phyloP scores from a whole-genome alignment of 1,140 invertebrate genomes.

The Atta texana region DNA sequence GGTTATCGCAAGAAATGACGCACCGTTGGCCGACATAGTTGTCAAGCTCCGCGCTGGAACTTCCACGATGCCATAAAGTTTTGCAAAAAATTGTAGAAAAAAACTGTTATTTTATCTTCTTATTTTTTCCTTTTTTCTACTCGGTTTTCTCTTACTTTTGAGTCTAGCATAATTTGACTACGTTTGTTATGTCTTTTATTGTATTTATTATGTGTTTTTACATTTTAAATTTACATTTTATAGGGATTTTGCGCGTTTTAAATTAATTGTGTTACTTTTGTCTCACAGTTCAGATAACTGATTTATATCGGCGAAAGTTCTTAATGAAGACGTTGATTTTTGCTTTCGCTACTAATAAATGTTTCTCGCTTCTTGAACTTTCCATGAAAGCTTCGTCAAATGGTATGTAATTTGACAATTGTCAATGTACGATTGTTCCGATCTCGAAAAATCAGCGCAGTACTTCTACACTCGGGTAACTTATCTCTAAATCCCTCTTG shows the following conservation, averaged over 20 bases:
- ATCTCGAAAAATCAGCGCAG: conserved; percentile 17
- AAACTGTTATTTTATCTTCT: conserved; percentile 16
- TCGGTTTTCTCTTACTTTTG: background rate
- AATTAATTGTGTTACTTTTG: conserved; percentile 23
- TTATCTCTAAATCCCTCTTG: conserved; percentile 40
- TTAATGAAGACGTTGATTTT: background rate
- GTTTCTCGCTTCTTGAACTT: background rate
- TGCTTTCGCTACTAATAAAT: background rate
- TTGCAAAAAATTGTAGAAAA: conserved; percentile 43
- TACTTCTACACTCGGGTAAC: conserved; percentile 6
- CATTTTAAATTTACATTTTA: conserved; percentile 8
- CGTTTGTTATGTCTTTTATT: conserved; percentile 27
- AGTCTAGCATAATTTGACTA: conserved; percentile 29
- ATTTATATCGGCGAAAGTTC: background rate
- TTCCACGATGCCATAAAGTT: conserved; percentile 32
- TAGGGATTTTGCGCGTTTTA: background rate
- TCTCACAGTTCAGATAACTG: background rate
- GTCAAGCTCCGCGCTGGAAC: conserved; percentile 35
- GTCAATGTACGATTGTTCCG: background rate
- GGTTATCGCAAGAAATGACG: conserved; percentile 51
- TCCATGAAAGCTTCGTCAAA: background rate
- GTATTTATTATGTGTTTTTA: conserved; percentile 8
- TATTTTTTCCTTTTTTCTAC: background rate
- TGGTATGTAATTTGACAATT: conserved; percentile 23
- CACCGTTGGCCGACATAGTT: conserved; percentile 22